Percentiles rank a stretch among this genome's conserved stretches.
These are phyloP conservation scores for Apotomis capreana DNA, from an alignment of 2,888 invertebrate species.

Conservation along the genomic window DNA sequence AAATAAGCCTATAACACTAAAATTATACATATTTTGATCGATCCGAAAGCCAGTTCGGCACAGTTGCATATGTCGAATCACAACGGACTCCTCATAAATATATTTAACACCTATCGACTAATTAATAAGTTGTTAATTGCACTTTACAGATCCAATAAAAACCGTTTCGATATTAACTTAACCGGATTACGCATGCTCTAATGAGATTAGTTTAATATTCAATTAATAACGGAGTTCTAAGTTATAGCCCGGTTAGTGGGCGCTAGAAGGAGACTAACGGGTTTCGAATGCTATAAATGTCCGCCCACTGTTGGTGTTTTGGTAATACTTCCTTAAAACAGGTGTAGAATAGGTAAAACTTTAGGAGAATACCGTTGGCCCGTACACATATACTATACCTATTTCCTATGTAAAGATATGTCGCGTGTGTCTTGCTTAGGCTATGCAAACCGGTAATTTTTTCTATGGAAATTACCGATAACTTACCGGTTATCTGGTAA, in stretches of 20 bases:
- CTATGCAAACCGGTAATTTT: too few species aligned
- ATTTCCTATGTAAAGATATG: too few species aligned
- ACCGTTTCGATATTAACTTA: conserved; percentile 9
- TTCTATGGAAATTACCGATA: too few species aligned
- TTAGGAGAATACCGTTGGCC: background rate
- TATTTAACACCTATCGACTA: conserved; percentile 30
- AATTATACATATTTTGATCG: conserved; percentile 11
- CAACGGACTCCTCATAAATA: conserved; percentile 17
- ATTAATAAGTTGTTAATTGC: conserved; percentile 32
- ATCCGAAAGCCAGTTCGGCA: conserved; percentile 14
- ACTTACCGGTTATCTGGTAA: too few species aligned
- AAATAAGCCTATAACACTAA: background rate
- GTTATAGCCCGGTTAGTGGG: conserved; percentile 14
- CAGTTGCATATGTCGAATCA: conserved; percentile 6
- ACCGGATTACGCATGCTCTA: conserved; percentile 25
- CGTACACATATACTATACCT: too few species aligned
- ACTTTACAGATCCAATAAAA: conserved; percentile 24
- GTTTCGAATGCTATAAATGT: conserved; percentile 17
- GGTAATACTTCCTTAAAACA: conserved; percentile 20
- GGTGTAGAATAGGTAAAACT: background rate
- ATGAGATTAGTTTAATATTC: conserved; percentile 39
- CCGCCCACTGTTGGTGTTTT: conserved; percentile 27
- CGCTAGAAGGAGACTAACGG: conserved; percentile 25
- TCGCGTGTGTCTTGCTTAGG: too few species aligned
- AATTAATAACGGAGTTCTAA: conserved; percentile 33